Conservation (phyloP, 2,888 invertebrate species). For the Lottia gigantea region DNA sequence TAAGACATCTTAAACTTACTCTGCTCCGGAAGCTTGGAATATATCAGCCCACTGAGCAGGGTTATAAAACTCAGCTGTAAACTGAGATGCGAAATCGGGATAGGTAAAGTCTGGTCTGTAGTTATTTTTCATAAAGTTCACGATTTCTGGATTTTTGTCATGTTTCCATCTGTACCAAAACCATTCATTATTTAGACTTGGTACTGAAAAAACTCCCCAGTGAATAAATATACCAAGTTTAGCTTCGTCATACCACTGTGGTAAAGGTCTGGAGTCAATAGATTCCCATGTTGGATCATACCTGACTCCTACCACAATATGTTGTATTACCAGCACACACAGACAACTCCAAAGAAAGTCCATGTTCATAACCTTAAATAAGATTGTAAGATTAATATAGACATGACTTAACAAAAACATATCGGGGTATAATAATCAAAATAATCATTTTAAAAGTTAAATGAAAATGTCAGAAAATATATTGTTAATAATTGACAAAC, state of each 20-base stretch:
- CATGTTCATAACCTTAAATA: no score
- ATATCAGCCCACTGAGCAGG: slow-evolving; percentile 86
- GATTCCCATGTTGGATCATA: slow-evolving; percentile 82
- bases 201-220: slow-evolving; percentile 93
- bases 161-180: slow-evolving; percentile 62
- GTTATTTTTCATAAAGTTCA: slow-evolving; percentile 81
- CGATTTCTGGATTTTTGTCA: slow-evolving; percentile 38
- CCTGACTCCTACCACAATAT: slow-evolving; percentile 6
- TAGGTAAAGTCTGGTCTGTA: slow-evolving; percentile 89
- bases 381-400: no score
- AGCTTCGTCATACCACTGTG: slow-evolving; percentile 88
- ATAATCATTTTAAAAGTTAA: no score
- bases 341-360: no score
- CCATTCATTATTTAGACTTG: slow-evolving; percentile 78
- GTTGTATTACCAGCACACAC: no score
- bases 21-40: slow-evolving; percentile 87
- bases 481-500: no score
- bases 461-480: no score
- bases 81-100: slow-evolving; percentile 88
- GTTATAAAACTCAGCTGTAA: slow-evolving; percentile 88
- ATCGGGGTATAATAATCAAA: no score
- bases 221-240: slow-evolving; percentile 94
- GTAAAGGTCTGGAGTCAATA: slow-evolving; percentile 84
- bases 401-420: no score
- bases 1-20: no score